Conservation (phyloP, 2,888 invertebrate species). For the Tachystola acroxantha region DNA sequence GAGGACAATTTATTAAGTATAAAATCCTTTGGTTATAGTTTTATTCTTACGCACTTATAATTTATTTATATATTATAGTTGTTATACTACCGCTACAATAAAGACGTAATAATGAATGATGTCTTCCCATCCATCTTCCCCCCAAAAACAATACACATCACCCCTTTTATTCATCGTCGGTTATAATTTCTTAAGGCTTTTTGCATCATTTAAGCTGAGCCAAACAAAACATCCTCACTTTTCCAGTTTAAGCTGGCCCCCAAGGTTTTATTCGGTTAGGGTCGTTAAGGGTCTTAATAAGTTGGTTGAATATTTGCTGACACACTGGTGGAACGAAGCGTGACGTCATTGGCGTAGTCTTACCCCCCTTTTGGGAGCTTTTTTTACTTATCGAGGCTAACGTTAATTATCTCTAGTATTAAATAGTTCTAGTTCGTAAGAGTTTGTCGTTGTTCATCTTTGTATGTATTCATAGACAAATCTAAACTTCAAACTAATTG, state of each 20-base stretch:
- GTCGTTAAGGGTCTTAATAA: slow-evolving; percentile 14
- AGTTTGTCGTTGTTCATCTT: no score
- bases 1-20: no score
- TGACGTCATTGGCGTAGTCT: slow-evolving; percentile 23
- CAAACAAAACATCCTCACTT: slow-evolving; percentile 27
- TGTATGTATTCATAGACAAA: no score
- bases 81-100: no score
- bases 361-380: no score
- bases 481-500: no score
- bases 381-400: no score
- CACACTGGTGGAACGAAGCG: slow-evolving; percentile 21
- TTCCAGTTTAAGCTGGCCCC: slow-evolving; percentile 30
- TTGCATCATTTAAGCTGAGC: slow-evolving; percentile 33
- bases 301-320: slow-evolving; percentile 29
- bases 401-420: no score
- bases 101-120: slow-evolving; percentile 18
- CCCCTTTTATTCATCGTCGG: slow-evolving; percentile 19
- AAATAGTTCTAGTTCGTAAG: no score
- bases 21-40: no score
- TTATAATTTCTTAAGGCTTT: slow-evolving; percentile 39
- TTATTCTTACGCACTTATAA: no score
- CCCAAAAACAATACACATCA: slow-evolving; percentile 21
- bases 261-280: slow-evolving; percentile 4
- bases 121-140: slow-evolving; percentile 27
- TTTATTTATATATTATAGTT: no score